These are phyloP conservation scores for Zeuzera pyrina DNA, from an alignment of 2,888 invertebrate species.

Conservation along the genomic window DNA sequence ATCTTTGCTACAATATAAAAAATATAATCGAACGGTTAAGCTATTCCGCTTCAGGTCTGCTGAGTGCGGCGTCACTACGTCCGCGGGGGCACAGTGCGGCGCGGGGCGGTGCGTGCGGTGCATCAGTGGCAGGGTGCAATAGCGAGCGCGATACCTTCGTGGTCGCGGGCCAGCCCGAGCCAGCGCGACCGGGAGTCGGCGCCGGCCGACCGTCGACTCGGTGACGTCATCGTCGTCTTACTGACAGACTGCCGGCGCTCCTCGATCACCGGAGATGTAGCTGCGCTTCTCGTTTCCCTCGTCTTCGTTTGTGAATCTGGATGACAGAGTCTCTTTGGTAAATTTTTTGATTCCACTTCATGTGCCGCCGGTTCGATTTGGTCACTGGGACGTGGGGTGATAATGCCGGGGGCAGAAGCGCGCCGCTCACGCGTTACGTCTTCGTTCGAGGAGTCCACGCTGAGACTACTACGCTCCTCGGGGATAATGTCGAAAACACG, in stretches of 20 bases:
- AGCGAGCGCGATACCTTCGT: slow-evolving; percentile 27
- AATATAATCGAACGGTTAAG: too few relatives aligned
- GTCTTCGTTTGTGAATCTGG: not conserved
- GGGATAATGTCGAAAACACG: slow-evolving; percentile 72
- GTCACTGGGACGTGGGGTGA: too few relatives aligned
- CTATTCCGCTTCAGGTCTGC: too few relatives aligned
- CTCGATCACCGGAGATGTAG: slow-evolving; percentile 34
- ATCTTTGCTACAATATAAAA: too few relatives aligned
- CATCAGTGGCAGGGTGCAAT: slow-evolving; percentile 17
- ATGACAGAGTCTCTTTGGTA: not conserved
- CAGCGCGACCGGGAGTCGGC: slow-evolving; percentile 4
- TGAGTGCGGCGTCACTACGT: not conserved
- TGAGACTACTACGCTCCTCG: slow-evolving; percentile 67
- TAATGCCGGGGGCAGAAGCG: slow-evolving; percentile 31
- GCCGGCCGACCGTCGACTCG: slow-evolving; percentile 29
- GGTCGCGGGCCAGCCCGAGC: slow-evolving; percentile 14
- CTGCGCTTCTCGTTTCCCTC: slow-evolving; percentile 24
- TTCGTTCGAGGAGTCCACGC: slow-evolving; percentile 58
- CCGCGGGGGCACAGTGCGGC: slow-evolving; percentile 34
- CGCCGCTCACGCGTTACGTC: slow-evolving; percentile 31
- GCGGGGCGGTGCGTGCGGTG: slow-evolving; percentile 28
- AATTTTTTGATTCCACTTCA: too few relatives aligned
- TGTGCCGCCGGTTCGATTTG: too few relatives aligned
- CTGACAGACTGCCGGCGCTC: slow-evolving; percentile 10
- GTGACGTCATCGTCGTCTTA: slow-evolving; percentile 16